Base-by-base conservation (phyloP, 2,113 vertebrate genomes). In the Steatornis caripensis region DNA sequence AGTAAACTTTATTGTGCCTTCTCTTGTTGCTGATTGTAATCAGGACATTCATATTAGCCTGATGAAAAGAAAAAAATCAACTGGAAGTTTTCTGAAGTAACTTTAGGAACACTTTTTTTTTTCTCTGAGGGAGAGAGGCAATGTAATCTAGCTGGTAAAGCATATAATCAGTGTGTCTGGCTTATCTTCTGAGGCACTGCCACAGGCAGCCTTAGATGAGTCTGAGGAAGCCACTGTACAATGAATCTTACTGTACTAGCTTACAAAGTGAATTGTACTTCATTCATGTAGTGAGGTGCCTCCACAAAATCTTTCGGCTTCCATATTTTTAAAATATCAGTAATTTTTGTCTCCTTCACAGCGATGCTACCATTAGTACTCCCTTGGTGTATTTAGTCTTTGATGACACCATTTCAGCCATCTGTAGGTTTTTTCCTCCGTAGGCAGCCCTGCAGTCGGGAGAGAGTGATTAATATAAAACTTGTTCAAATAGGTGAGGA, bases 1-100 rank as follows among this genome's bases (percentile, higher is more conserved):
- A 74, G 96, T 74, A 83, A 89, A 87, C 11, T 92, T 96, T 80
- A 94, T 92, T 96, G 89, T 97, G 80, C 37, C 22, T 95, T 85
- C 62, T 93, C 49, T 87, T 84, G 41, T 76, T 95, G 87, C 53
- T 91, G 91, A 94, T 95, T 77, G 61, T 89, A 96, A 95, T 95
- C 77, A 76, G 57, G 66, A 74, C 58, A 54, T 85, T 93, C 48
- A 79, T 71, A 57, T 82, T 95, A 95, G 37, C 74, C 49, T 39
- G 66, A 83, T 78, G 20, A 87, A 94, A 94, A 88, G 48, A 32
- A 75, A 80, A 82, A 83, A 93, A 92, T 69, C 65, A 54, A 12
- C 66, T 8, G 15, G 58, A 70, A 54, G 58, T 66, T 95, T 96
- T 66, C 72, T 82, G 11, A 87, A 95, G 84, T 53, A 84, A 84